These are phyloP conservation scores for Lordiphosa clarofinis DNA, from an alignment of 1,140 invertebrate genomes.

Conservation along the genomic window DNA sequence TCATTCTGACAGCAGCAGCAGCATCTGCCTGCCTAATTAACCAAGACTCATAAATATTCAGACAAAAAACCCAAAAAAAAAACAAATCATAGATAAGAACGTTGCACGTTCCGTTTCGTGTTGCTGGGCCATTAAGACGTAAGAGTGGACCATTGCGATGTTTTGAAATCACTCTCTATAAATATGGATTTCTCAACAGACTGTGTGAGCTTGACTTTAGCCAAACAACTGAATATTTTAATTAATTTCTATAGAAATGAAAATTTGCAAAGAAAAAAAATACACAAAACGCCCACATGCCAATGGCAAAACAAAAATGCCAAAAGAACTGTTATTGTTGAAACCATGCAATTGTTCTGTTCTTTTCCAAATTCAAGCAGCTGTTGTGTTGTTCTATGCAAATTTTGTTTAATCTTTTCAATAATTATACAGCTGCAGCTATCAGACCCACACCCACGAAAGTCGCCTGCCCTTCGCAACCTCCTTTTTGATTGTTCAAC, in stretches of 20 bases:
- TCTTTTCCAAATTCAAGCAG: slow-evolving; percentile 5
- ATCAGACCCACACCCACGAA: slow-evolving; percentile 10
- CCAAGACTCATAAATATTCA: slow-evolving; percentile 13
- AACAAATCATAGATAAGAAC: slow-evolving; percentile 14
- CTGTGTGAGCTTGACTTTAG: slow-evolving; percentile 4
- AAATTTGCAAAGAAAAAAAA: slow-evolving; percentile 3
- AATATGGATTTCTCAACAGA: slow-evolving; percentile 11
- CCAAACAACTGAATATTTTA: slow-evolving; percentile 10
- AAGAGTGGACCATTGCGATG: slow-evolving; percentile 3
- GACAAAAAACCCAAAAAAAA: slow-evolving; percentile 1
- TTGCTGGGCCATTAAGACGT: slow-evolving; percentile 5
- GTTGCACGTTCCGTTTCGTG: slow-evolving; percentile 14
- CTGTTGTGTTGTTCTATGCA: slow-evolving; percentile 9
- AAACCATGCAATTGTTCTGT: slow-evolving; percentile 9
- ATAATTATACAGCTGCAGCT: slow-evolving; percentile 13
- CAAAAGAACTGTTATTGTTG: slow-evolving; percentile 14
- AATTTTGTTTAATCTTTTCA: slow-evolving; percentile 10
- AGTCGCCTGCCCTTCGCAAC: slow-evolving; percentile 10
- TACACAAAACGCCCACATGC: slow-evolving; percentile 10
- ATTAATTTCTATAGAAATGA: slow-evolving; percentile 13
- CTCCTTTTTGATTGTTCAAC: background rate
- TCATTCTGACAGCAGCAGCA: slow-evolving; percentile 1
- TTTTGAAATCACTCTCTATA: slow-evolving; percentile 12
- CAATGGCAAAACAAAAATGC: slow-evolving; percentile 14
- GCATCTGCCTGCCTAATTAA: slow-evolving; percentile 8